These are phyloP conservation scores for Manacus vitellinus DNA, from an alignment of 2,113 vertebrate species.

Conservation along the genomic window DNA sequence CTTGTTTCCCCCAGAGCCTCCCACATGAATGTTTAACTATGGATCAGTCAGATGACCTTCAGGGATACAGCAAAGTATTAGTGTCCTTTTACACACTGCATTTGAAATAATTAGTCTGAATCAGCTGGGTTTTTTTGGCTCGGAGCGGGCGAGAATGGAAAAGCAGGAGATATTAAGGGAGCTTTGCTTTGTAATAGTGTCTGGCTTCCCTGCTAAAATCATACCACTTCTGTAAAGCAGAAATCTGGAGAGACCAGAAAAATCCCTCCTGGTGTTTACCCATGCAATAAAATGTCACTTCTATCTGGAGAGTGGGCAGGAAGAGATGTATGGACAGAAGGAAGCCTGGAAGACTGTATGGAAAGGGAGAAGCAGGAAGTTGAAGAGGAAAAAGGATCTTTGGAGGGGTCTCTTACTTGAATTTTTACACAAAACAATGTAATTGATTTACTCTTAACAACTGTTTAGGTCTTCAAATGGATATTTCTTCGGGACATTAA, in stretches of 20 bases:
- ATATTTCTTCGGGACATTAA: not conserved
- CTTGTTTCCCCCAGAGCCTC: not conserved
- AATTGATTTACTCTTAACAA: not conserved
- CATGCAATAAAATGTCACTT: not conserved
- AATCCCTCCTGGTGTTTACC: not conserved
- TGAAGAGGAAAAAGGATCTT: not conserved
- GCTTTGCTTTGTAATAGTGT: not conserved
- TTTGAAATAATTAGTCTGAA: slow-evolving; percentile 56
- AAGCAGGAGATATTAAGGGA: not conserved
- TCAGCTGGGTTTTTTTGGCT: slow-evolving; percentile 5
- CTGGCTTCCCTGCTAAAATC: not conserved
- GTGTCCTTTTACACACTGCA: slow-evolving; percentile 24
- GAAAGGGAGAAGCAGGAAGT: not conserved
- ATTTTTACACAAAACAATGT: not conserved
- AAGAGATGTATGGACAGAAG: not conserved
- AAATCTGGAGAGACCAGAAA: not conserved
- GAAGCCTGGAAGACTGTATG: not conserved
- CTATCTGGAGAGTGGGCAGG: not conserved
- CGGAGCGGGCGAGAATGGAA: not conserved
- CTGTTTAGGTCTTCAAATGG: not conserved
- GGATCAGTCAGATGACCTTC: slow-evolving; percentile 65
- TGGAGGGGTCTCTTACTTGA: not conserved
- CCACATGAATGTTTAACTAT: slow-evolving; percentile 30
- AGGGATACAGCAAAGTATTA: slow-evolving; percentile 41
- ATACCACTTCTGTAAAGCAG: not conserved